Evolutionary conservation across 37 sponge, comb jelly and placozoan species (phyloP).

Genomic region (Haliclona indistincta): DNA sequence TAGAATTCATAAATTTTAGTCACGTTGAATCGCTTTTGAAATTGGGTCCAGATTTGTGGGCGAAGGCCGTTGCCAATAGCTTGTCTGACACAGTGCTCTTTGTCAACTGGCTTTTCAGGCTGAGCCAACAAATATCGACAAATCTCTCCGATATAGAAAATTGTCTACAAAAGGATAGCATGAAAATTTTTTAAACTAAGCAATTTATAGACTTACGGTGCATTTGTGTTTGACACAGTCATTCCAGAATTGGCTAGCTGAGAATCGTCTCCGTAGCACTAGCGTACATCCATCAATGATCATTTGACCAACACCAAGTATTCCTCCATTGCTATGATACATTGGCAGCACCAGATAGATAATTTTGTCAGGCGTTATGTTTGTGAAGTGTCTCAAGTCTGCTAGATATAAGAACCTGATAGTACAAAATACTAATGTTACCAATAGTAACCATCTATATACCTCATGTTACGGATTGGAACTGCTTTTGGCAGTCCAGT

Average conservation of each 20-base stretch:
- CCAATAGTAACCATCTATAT: too few species aligned
- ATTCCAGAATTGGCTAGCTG: conserved; percentile 80
- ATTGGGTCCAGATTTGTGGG: conserved; percentile 70
- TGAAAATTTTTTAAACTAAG: too few species aligned
- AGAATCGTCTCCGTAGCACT: conserved; percentile 78
- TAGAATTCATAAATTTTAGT: conserved; percentile 79
- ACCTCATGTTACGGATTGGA: conserved; percentile 64
- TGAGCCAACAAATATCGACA: conserved; percentile 84
- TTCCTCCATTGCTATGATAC: conserved; percentile 80
- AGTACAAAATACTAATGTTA: neutral
- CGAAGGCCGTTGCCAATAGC: conserved; percentile 84
- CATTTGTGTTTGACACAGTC: conserved; percentile 82
- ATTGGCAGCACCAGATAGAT: conserved; percentile 80
- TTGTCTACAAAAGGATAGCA: conserved; percentile 35
- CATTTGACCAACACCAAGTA: conserved; percentile 66
- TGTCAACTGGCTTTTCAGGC: conserved; percentile 62
- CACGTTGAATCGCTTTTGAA: conserved; percentile 72
- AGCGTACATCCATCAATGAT: conserved; percentile 60
- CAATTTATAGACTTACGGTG: conserved; percentile 82
- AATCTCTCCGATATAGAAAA: conserved; percentile 85
- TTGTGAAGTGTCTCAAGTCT: neutral
- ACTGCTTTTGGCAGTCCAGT: conserved; percentile 95
- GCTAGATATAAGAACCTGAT: neutral
- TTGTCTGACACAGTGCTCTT: conserved; percentile 71
- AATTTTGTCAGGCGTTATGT: conserved; percentile 29